Evolutionary conservation across 2,888 invertebrate species (phyloP).

Genomic region (Priocnemis perturbator): DNA sequence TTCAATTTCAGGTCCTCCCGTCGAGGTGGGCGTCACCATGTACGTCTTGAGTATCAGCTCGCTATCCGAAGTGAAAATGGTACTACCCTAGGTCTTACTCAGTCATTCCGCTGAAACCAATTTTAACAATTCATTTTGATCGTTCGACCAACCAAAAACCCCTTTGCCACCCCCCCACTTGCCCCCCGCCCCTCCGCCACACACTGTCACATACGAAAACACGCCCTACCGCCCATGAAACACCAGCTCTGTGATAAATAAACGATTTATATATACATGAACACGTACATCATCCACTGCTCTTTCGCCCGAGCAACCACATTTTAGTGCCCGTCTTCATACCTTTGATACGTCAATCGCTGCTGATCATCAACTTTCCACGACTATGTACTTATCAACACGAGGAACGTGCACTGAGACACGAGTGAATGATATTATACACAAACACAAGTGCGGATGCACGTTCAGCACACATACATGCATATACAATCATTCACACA

Average conservation of each 20-base stretch:
- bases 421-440: constrained; percentile 19
- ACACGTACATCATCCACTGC: constrained; percentile 10
- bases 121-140: constrained; percentile 52
- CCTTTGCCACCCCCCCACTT: constrained; percentile 17
- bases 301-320: constrained; percentile 47
- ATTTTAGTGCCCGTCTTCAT: constrained; percentile 51
- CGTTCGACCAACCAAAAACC: constrained; percentile 49
- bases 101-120: constrained; percentile 62
- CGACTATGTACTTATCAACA: constrained; percentile 25
- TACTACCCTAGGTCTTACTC: constrained; percentile 77
- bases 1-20: constrained; percentile 83
- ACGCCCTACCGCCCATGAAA: constrained; percentile 4
- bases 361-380: constrained; percentile 29
- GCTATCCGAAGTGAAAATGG: constrained; percentile 90
- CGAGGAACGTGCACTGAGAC: constrained; percentile 15
- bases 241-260: constrained; percentile 10
- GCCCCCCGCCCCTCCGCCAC: constrained; percentile 21
- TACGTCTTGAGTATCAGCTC: constrained; percentile 89
- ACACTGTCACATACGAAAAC: constrained; percentile 17
- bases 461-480: constrained; percentile 19
- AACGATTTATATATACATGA: constrained; percentile 4
- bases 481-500: constrained; percentile 3
- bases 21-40: constrained; percentile 88
- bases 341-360: constrained; percentile 29
- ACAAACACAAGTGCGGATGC: constrained; percentile 9